Conservation (phyloP, 92 coral and sea anemone species). For the Phenganax subtilis region DNA sequence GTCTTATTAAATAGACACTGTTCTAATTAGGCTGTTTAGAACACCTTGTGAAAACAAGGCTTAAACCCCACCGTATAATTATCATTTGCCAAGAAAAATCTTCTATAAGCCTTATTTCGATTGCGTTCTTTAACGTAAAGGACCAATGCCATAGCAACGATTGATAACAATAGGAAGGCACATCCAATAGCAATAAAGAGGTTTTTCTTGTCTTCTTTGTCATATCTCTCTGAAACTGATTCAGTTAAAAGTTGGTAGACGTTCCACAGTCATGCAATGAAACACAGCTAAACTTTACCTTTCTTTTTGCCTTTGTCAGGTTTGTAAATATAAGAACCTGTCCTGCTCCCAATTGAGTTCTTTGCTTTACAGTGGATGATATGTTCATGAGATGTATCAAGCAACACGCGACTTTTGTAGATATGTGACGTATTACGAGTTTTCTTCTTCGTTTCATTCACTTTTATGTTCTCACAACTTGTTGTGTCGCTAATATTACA, state of each 20-base stretch:
- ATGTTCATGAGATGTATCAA: neutral
- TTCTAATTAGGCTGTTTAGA: too few species aligned
- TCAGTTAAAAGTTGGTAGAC: neutral
- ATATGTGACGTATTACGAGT: constrained; percentile 8
- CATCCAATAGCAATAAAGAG: constrained; percentile 28
- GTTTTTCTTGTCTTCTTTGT: neutral
- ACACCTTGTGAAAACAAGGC: neutral
- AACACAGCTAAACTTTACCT: neutral
- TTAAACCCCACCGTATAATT: constrained; percentile 19
- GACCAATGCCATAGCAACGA: neutral
- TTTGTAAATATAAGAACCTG: neutral
- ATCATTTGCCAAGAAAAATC: constrained; percentile 25
- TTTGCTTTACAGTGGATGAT: constrained; percentile 7
- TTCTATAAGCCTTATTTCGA: constrained; percentile 18
- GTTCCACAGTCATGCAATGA: neutral
- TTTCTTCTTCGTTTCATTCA: neutral
- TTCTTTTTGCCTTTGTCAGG: neutral
- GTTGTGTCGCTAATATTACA: constrained; percentile 1
- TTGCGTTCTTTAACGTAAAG: constrained; percentile 23
- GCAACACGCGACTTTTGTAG: constrained; percentile 10
- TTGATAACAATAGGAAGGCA: neutral
- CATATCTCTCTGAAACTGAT: neutral
- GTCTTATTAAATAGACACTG: too few species aligned
- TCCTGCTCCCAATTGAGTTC: constrained; percentile 7
- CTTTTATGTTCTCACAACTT: constrained; percentile 21